phyloP scores from a whole-genome alignment of 1,140 invertebrate genomes.

The Macrobrachium nipponense region DNA sequence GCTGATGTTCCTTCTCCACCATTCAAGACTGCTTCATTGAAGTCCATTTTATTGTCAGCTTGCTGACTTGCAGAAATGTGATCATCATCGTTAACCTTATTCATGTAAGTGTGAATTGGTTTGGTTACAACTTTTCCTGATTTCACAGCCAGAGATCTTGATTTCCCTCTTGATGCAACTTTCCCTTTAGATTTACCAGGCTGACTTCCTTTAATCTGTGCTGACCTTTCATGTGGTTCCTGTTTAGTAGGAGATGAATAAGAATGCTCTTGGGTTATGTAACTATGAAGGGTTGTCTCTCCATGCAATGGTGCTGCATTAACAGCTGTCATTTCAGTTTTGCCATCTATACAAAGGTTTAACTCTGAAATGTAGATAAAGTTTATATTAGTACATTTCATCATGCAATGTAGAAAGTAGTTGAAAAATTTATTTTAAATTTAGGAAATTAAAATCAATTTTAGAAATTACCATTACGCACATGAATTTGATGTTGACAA shows the following conservation, averaged over 20 bases:
- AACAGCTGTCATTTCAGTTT: background rate
- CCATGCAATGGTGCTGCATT: background rate
- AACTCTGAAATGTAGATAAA: conserved; percentile 18
- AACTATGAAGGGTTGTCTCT: background rate
- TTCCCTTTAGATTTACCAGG: background rate
- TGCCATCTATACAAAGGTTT: conserved; percentile 29
- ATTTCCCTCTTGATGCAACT: background rate
- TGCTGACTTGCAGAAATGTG: conserved; percentile 35
- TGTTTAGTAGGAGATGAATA: conserved; percentile 51
- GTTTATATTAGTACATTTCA: background rate
- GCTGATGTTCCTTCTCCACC: background rate
- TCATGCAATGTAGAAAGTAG: too few relatives aligned
- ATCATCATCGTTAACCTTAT: background rate
- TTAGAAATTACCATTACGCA: too few relatives aligned
- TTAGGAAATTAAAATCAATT: too few relatives aligned
- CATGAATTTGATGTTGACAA: too few relatives aligned
- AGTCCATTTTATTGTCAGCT: background rate
- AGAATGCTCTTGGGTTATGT: conserved; percentile 37
- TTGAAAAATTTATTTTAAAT: too few relatives aligned
- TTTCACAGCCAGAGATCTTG: background rate
- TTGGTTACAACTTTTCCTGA: background rate
- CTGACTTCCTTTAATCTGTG: background rate
- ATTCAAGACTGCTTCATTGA: background rate
- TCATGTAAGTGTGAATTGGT: background rate
- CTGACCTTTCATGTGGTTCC: conserved; percentile 20